Base-by-base conservation (phyloP, 2,888 invertebrate genomes). In the Oxyteleia sp. region DNA sequence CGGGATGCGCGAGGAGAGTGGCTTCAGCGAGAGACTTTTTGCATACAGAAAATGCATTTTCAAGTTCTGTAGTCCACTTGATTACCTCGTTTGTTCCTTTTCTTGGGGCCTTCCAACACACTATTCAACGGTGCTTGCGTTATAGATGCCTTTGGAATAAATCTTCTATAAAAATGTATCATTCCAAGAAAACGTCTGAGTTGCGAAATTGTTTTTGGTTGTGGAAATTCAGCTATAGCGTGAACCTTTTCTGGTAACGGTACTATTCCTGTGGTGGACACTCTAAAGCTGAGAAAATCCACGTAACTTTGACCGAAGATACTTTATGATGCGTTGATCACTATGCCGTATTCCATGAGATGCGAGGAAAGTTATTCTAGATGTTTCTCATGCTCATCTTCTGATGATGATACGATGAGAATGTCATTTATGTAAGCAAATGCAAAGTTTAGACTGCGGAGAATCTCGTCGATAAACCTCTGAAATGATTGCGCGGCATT, bases 91-190 rank as follows among this genome's bases (percentile, higher is more conserved):
- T 26, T n/a, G n/a, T 26, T 5, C 26, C 4, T 5, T 26, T 26
- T 4, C 26, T 26, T 26, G 26, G 26, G 26, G 26, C 26, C 26
- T 26, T 4, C 26, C 4, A 4, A 5, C 2, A 13, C 2, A 3
- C 15, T 45, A 16, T 91, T 86, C 0, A 93, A 84, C 3, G 91
- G 91, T 0, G 91, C 90, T 84, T 92, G 92, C 1, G 82, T 63
- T 11, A 85, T 11, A 2, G 93, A 92, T 2, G 92, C 90, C 2
- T 89, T 61, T 2, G 91, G 91, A 0, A 93, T 84, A 78, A 89
- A 93, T 7, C 90, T 68, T 2, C 93, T 71, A 53, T 93, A 93
- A 84, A 91, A 93, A 82, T 92, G 93, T 0, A 92, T 8, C 88
- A 92, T 91, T 0, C 92, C 93, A 0, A 93, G 72, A 79, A 92